A percentile compares a stretch with the other conserved stretches of the same genome.
Evolutionary conservation across 92 coral and sea anemone species (phyloP).

Genomic region (Parazoanthus swiftii): DNA sequence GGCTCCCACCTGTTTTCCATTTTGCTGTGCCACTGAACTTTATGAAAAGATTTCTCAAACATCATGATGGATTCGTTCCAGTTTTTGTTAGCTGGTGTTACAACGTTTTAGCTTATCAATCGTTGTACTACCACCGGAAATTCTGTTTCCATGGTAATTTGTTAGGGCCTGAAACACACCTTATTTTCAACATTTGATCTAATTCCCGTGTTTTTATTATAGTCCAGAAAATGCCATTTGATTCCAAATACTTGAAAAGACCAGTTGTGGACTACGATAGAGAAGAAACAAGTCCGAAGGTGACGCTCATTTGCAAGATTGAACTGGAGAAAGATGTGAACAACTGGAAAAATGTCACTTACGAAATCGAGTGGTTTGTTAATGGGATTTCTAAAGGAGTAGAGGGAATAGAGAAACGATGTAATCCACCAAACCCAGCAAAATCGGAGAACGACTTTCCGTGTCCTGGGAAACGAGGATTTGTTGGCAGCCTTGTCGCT

Average conservation of each 20-base stretch:
- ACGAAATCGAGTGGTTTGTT: conserved; percentile 33
- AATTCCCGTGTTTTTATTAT: neutral
- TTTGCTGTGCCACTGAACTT: too few relatives aligned
- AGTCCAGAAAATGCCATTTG: conserved; percentile 39
- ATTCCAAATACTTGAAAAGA: conserved; percentile 12
- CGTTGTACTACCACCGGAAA: too few relatives aligned
- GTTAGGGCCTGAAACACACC: too few relatives aligned
- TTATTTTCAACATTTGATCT: too few relatives aligned
- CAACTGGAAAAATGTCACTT: conserved; percentile 17
- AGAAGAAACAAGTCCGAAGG: conserved; percentile 6
- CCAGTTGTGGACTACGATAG: conserved; percentile 22
- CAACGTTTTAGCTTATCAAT: too few relatives aligned
- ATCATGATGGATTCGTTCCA: too few relatives aligned
- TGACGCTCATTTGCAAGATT: conserved; percentile 26
- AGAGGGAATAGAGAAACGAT: neutral
- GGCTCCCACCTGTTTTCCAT: too few relatives aligned
- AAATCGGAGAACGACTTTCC: conserved; percentile 30
- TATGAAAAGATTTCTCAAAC: too few relatives aligned
- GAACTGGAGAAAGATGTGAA: neutral
- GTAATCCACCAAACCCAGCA: conserved; percentile 11
- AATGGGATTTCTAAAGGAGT: conserved; percentile 1
- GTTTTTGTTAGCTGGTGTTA: too few relatives aligned
- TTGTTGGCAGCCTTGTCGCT: neutral
- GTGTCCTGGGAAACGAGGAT: conserved; percentile 29
- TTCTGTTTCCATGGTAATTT: too few relatives aligned